Conservation (phyloP, 2,888 invertebrate genomes). For the Aricia artaxerxes region DNA sequence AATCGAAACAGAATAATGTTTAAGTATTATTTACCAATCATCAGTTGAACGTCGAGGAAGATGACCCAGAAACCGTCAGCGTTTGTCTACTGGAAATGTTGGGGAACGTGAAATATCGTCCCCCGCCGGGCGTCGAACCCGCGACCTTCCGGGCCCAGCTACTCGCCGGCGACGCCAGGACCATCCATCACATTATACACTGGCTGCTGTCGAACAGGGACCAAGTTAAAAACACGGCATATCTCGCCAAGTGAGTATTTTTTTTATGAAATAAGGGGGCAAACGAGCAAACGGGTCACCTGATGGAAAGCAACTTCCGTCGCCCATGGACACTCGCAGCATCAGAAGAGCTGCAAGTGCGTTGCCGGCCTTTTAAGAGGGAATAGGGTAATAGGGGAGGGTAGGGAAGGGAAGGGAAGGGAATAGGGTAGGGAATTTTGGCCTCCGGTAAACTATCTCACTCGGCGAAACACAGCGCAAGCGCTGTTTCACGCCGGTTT, state of each 20-base stretch:
- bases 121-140: slow-evolving; percentile 76
- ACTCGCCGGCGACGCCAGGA: slow-evolving; percentile 84
- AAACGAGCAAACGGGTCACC: too few species aligned
- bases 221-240: slow-evolving; percentile 89
- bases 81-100: slow-evolving; percentile 86
- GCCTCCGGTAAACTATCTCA: too few species aligned
- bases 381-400: too few species aligned
- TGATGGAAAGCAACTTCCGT: too few species aligned
- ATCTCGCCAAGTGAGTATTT: slow-evolving; percentile 84
- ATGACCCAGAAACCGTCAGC: slow-evolving; percentile 88
- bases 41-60: slow-evolving; percentile 85
- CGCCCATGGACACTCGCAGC: too few species aligned
- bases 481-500: too few species aligned
- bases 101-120: slow-evolving; percentile 89
- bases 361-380: too few species aligned
- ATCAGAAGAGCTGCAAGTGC: too few species aligned
- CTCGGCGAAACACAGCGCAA: too few species aligned
- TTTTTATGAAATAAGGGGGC: too few species aligned
- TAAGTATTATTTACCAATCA: background rate
- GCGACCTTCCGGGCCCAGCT: slow-evolving; percentile 67
- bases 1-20: background rate
- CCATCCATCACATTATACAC: slow-evolving; percentile 88
- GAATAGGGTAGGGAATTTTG: too few species aligned
- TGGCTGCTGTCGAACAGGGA: slow-evolving; percentile 89
- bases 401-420: too few species aligned